Evolutionary conservation across 92 coral and sea anemone genomes (phyloP).

Genomic region (Epizoanthus rinbou): DNA sequence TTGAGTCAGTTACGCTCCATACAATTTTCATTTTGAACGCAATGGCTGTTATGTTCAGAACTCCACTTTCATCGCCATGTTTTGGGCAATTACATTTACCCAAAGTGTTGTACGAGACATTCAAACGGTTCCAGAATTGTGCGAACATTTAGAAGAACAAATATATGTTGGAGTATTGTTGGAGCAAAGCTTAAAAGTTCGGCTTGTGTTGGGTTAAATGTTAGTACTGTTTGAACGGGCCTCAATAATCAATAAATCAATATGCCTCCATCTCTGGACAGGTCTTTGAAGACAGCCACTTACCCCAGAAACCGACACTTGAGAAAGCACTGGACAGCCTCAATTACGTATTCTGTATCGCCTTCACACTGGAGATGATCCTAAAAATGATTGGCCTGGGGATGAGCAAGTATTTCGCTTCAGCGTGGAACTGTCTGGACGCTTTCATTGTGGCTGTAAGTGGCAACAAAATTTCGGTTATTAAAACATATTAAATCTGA

Average conservation of each 20-base stretch:
- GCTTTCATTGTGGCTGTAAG: slow-evolving; percentile 44
- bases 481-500: too few relatives aligned
- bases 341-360: slow-evolving; percentile 30
- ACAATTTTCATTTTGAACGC: too few relatives aligned
- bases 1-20: too few relatives aligned
- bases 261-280: neutral
- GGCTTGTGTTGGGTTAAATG: too few relatives aligned
- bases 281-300: slow-evolving; percentile 37
- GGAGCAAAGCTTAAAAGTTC: too few relatives aligned
- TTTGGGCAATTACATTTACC: too few relatives aligned
- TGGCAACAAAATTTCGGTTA: neutral
- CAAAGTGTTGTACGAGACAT: too few relatives aligned
- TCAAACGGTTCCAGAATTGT: too few relatives aligned
- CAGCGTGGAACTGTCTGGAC: slow-evolving; percentile 39
- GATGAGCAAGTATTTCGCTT: slow-evolving; percentile 25
- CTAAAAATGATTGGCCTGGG: slow-evolving; percentile 29
- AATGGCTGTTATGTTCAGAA: too few relatives aligned
- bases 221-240: too few relatives aligned
- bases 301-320: slow-evolving; percentile 39
- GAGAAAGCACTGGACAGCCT: slow-evolving; percentile 23
- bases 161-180: neutral
- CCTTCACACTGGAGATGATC: slow-evolving; percentile 38
- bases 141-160: neutral
- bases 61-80: too few relatives aligned
- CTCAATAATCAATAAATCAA: neutral